Conservation (phyloP, 2,797 vertebrate species). For the Limnodromus scolopaceus region DNA sequence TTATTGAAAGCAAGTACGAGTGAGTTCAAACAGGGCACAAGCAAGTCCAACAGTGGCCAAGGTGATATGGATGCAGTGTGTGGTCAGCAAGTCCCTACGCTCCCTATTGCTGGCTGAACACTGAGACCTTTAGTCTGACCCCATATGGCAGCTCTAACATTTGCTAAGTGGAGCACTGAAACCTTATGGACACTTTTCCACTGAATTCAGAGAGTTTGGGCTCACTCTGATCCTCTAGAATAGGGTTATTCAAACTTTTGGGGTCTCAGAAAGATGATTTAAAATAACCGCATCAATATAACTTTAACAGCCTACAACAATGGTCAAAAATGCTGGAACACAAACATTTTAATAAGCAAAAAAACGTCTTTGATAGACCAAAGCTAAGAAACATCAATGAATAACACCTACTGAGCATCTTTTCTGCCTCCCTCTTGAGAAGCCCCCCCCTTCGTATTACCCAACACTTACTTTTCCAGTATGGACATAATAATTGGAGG, state of each 20-base stretch:
- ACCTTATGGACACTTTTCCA: rapidly evolving
- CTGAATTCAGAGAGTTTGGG: neutral
- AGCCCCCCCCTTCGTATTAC: rapidly evolving
- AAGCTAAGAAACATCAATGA: rapidly evolving
- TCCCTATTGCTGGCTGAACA: neutral
- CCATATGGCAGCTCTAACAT: neutral
- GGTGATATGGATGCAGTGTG: rapidly evolving
- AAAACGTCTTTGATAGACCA: neutral
- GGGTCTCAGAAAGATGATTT: neutral
- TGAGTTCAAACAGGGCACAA: neutral
- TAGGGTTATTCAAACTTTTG: neutral
- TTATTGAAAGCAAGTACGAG: neutral
- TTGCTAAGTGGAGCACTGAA: neutral
- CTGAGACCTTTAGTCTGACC: neutral
- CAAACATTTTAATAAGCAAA: neutral
- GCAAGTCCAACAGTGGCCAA: neutral
- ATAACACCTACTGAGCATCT: neutral
- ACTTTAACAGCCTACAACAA: neutral
- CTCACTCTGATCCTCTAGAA: rapidly evolving
- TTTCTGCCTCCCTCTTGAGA: neutral
- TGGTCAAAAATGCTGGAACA: neutral
- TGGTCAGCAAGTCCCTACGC: neutral
- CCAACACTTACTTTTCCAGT: constrained; percentile 90
- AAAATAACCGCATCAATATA: rapidly evolving
- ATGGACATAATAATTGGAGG: constrained; percentile 91